Evolutionary conservation across 2,797 vertebrate genomes (phyloP).

Genomic region (Danio aesculapii): DNA sequence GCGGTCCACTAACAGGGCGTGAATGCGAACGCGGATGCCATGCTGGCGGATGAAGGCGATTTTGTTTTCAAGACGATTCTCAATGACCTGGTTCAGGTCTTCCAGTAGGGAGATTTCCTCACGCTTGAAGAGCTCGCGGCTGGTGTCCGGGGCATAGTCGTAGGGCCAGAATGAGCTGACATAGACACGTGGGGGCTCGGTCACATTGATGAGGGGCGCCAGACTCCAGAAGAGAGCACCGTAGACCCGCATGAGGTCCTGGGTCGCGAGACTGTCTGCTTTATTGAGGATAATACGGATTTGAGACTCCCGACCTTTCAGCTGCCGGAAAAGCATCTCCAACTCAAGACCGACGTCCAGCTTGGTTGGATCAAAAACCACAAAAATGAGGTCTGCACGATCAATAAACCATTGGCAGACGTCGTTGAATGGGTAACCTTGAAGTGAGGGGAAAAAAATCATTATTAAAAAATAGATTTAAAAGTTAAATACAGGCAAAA

Average conservation of each 20-base stretch:
- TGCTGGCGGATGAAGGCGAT: slow-evolving; percentile 99
- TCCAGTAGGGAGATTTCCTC: slow-evolving; percentile 98
- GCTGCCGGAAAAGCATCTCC: slow-evolving; percentile 95
- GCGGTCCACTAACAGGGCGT: slow-evolving; percentile 93
- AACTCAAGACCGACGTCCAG: slow-evolving; percentile 95
- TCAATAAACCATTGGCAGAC: slow-evolving; percentile 99
- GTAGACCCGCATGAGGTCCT: slow-evolving; percentile 98
- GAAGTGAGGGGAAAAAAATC: background rate
- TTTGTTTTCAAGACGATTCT: slow-evolving; percentile 98
- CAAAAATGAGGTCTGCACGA: slow-evolving; percentile 96
- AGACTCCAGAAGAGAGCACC: slow-evolving; percentile 98
- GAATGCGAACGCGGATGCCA: slow-evolving; percentile 95
- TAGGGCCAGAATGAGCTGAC: slow-evolving; percentile 99
- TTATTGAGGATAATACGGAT: slow-evolving; percentile 99
- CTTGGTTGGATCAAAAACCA: slow-evolving; percentile 98
- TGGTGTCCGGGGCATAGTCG: slow-evolving; percentile 92
- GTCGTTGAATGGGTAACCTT: slow-evolving; percentile 97
- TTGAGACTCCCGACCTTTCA: slow-evolving; percentile 97
- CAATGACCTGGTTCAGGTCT: slow-evolving; percentile 98
- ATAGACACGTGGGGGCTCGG: slow-evolving; percentile 94
- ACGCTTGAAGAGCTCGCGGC: slow-evolving; percentile 91
- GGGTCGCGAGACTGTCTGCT: slow-evolving; percentile 93
- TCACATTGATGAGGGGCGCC: slow-evolving; percentile 97
- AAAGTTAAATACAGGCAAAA: background rate
- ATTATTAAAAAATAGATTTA: background rate